A percentile compares a stretch with the other conserved stretches of the same genome.
These are phyloP conservation scores for Amphibalanus amphitrite DNA, from an alignment of 1,140 invertebrate species.

Conservation along the genomic window DNA sequence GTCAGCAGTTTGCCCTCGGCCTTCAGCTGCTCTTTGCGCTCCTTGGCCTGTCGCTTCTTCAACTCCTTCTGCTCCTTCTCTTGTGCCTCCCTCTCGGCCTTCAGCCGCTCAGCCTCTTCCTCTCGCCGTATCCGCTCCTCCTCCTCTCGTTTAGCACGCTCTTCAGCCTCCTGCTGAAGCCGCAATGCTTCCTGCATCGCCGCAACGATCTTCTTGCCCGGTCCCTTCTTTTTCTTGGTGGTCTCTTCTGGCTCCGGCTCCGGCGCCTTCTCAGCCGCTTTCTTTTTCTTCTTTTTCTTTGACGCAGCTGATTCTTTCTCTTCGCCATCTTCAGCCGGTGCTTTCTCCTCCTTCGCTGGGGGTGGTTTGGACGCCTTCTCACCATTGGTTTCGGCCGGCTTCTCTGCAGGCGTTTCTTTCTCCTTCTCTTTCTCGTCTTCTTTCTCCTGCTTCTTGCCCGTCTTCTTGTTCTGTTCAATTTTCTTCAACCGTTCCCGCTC, in stretches of 20 bases:
- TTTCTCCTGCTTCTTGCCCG: conserved; percentile 14
- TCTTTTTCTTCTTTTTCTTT: conserved; percentile 19
- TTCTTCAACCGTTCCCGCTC: conserved; percentile 33
- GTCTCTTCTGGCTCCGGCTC: conserved; percentile 21
- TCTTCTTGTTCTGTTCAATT: conserved; percentile 23
- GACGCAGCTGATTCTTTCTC: conserved; percentile 11
- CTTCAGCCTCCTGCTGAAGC: conserved; percentile 78
- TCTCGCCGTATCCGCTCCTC: conserved; percentile 43
- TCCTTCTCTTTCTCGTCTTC: conserved; percentile 10
- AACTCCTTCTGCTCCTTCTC: conserved; percentile 75
- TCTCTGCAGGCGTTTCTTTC: conserved; percentile 12
- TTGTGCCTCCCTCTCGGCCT: conserved; percentile 60
- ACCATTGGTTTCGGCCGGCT: conserved; percentile 15
- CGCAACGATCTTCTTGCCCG: conserved; percentile 54
- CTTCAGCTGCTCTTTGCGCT: conserved; percentile 76
- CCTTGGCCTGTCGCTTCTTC: conserved; percentile 90
- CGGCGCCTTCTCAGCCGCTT: conserved; percentile 27
- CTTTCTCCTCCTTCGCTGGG: conserved; percentile 15
- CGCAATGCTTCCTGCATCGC: conserved; percentile 77
- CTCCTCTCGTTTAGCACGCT: conserved; percentile 52
- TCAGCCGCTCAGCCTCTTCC: conserved; percentile 61
- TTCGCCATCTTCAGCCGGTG: conserved; percentile 18
- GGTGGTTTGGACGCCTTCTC: conserved; percentile 17
- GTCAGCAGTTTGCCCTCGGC: conserved; percentile 87
- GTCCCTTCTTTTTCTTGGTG: conserved; percentile 43